phyloP scores from a whole-genome alignment of 92 coral and sea anemone species.

The Nematostella vectensis region DNA sequence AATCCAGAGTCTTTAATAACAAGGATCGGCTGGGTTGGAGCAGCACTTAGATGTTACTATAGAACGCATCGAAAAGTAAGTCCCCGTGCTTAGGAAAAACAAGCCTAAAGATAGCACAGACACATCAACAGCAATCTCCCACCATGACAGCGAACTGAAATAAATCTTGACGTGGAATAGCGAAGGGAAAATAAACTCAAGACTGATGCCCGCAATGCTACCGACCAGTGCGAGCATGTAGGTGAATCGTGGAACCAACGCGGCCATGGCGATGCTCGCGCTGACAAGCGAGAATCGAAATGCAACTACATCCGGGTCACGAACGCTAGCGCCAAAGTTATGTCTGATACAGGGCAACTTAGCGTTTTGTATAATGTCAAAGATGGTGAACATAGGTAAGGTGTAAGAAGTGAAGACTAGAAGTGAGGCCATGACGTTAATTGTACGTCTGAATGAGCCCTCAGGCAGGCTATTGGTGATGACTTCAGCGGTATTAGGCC shows the following conservation, averaged over 20 bases:
- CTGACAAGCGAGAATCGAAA: conserved; percentile 46
- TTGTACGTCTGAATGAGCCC: conserved; percentile 66
- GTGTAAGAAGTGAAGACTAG: conserved; percentile 88
- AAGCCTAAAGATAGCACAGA: conserved; percentile 41
- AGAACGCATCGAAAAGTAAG: conserved; percentile 72
- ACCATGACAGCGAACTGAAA: conserved; percentile 42
- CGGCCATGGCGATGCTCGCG: conserved; percentile 55
- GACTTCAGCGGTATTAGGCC: conserved; percentile 80
- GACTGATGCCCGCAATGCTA: conserved; percentile 67
- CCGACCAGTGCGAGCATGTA: conserved; percentile 73
- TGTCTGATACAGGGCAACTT: conserved; percentile 33
- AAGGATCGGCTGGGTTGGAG: too few species aligned
- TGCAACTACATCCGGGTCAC: conserved; percentile 33
- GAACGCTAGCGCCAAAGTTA: conserved; percentile 34
- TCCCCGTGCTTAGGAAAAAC: conserved; percentile 58
- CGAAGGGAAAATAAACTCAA: conserved; percentile 78
- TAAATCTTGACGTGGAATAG: conserved; percentile 63
- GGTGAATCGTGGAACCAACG: conserved; percentile 57
- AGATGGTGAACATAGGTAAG: conserved; percentile 90
- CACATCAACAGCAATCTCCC: conserved; percentile 44
- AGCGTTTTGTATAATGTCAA: conserved; percentile 67
- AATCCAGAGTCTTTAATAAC: too few species aligned
- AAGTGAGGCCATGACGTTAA: conserved; percentile 81
- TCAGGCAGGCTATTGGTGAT: conserved; percentile 86
- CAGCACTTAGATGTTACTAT: too few species aligned